Evolutionary conservation across 2,113 vertebrate species (phyloP), one percentile per base, ranked within the genome.

Genomic region (Nibea coibor): DNA sequence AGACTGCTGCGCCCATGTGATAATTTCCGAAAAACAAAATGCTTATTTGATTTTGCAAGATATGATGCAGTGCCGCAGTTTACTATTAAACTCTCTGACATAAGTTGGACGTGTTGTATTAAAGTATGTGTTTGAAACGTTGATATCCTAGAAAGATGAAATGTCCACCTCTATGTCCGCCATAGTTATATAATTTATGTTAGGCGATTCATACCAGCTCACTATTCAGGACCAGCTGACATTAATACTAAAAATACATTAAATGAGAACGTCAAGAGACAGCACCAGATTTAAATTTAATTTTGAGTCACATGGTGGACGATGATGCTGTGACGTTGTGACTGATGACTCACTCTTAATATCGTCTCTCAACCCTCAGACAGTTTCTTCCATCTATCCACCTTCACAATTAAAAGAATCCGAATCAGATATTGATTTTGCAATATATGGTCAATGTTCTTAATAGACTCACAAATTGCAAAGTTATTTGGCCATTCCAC

Each of bases 11-110:
- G 19, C 64, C 66, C 35, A 22, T 48, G 65, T 57, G 69, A 88
- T 86, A 72, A 87, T 69, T 78, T 75, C 22, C 56, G 53, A 83
- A 76, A 39, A 87, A 85, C 71, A 15, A 88, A 90, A 85, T 80
- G 72, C 57, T 48, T 59, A 54, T 66, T 80, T 87, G 88, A 88
- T 88, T 85, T 61, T 59, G 45, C 50, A 64, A 84, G 80, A 90
- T 84, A 73, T 73, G 71, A 88, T 63, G 67, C 0, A 69, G 51
- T 73, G 71, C 54, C 51, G 72, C 35, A 48, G 54, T 20, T 67
- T 35, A 39, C 45, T 7, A 10, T 15, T 16, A 59, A 20, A 24
- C 26, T 14, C n/a, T 50, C 39, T 53, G 22, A 57, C 39, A n/a
- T 20, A 66, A 62, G 0, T 58, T 66, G 4, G 28, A 73, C 17